These are phyloP conservation scores for Microtus pennsylvanicus DNA, from an alignment of 2,113 vertebrate species.

Conservation along the genomic window DNA sequence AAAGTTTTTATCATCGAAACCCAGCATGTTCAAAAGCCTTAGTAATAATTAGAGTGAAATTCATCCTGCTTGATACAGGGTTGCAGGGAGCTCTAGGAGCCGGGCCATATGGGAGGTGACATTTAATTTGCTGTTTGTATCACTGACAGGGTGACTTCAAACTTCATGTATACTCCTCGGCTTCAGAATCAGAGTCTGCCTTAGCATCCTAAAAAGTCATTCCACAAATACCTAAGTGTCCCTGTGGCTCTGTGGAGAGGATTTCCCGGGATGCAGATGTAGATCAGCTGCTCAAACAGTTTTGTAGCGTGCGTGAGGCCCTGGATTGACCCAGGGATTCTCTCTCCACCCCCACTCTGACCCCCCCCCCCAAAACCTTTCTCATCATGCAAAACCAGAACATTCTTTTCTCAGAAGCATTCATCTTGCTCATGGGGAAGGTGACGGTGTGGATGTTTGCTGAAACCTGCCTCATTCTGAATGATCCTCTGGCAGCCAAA, in stretches of 20 bases:
- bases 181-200: background rate
- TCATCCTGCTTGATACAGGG: background rate
- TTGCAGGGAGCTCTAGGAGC: background rate
- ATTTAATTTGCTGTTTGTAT: background rate
- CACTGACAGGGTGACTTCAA: background rate
- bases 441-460: background rate
- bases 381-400: background rate
- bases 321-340: background rate
- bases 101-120: background rate
- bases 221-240: background rate
- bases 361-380: background rate
- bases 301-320: background rate
- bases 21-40: background rate
- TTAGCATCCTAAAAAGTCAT: background rate
- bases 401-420: conserved; percentile 15
- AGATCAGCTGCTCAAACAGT: background rate
- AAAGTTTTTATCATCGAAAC: background rate
- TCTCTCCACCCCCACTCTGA: background rate
- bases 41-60: background rate
- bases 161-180: background rate
- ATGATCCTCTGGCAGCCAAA: conserved; percentile 38
- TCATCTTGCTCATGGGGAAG: background rate
- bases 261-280: background rate
- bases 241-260: background rate
- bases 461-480: conserved; percentile 47